Conservation (phyloP, 2,797 vertebrate species). For the Eulemur rubriventer region DNA sequence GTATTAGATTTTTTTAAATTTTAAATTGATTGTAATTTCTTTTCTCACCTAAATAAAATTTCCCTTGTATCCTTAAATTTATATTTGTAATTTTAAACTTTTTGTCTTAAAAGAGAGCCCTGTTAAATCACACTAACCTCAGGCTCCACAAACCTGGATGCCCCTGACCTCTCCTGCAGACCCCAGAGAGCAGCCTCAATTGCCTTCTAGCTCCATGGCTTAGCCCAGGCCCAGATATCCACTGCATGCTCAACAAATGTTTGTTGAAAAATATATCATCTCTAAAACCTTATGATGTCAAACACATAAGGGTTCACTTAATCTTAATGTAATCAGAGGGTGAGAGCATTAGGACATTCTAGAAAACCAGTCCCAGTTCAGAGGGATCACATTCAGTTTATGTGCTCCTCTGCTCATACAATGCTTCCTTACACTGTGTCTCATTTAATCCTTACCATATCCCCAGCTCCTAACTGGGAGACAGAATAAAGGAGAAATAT, state of each 20-base stretch:
- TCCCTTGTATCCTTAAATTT: neutral
- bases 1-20: neutral
- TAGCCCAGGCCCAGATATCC: neutral
- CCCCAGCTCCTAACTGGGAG: neutral
- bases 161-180: neutral
- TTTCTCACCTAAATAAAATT: neutral
- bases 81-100: neutral
- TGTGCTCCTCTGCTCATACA: neutral
- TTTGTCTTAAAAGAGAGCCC: neutral
- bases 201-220: neutral
- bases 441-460: neutral
- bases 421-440: neutral
- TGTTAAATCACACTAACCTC: neutral
- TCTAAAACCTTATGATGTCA: neutral
- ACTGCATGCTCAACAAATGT: neutral
- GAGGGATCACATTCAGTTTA: neutral
- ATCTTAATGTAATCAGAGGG: neutral
- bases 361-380: neutral
- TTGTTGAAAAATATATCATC: neutral
- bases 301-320: neutral
- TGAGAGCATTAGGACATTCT: neutral
- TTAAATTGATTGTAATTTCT: conserved; percentile 27
- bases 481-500: neutral
- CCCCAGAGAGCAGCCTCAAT: neutral
- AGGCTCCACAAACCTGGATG: neutral